Percentiles rank a stretch among this genome's conserved stretches.
Conservation (phyloP, 2,113 vertebrate species). For the Brienomyrus brachyistius region DNA sequence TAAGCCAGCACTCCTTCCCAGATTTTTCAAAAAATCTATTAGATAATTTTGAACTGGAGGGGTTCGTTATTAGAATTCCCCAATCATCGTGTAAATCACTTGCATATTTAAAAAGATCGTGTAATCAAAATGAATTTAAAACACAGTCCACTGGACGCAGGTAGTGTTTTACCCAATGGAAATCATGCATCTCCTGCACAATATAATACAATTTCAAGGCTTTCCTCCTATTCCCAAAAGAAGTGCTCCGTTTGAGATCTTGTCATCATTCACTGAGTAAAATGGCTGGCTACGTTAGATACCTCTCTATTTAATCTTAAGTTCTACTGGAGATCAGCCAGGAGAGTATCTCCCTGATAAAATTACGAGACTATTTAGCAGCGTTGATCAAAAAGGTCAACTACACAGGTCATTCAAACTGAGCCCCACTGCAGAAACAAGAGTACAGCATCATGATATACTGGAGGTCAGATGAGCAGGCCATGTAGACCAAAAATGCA, state of each 20-base stretch:
- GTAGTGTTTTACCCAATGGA: not conserved
- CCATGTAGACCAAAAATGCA: not conserved
- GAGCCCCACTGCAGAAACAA: conserved; percentile 8
- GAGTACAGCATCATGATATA: conserved; percentile 6
- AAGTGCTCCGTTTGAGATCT: not conserved
- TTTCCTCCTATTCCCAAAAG: not conserved
- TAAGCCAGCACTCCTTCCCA: not conserved
- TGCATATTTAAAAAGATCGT: not conserved
- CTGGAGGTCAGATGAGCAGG: conserved; percentile 7
- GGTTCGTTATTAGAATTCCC: conserved; percentile 38
- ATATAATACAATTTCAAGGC: not conserved
- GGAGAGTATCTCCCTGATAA: not conserved
- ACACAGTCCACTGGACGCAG: not conserved
- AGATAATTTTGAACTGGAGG: conserved; percentile 35
- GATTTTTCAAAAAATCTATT: conserved; percentile 26
- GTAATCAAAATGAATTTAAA: not conserved
- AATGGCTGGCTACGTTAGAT: not conserved
- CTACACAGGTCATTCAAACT: conserved; percentile 29
- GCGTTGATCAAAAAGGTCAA: conserved; percentile 36
- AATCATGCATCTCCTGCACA: not conserved
- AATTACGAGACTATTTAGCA: conserved; percentile 39
- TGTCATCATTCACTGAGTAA: not conserved
- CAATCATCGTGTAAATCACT: conserved; percentile 23
- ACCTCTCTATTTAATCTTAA: not conserved
- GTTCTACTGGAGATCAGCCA: not conserved